These are phyloP conservation scores for Cheilosia grossa DNA, from an alignment of 2,888 invertebrate species.

Conservation along the genomic window DNA sequence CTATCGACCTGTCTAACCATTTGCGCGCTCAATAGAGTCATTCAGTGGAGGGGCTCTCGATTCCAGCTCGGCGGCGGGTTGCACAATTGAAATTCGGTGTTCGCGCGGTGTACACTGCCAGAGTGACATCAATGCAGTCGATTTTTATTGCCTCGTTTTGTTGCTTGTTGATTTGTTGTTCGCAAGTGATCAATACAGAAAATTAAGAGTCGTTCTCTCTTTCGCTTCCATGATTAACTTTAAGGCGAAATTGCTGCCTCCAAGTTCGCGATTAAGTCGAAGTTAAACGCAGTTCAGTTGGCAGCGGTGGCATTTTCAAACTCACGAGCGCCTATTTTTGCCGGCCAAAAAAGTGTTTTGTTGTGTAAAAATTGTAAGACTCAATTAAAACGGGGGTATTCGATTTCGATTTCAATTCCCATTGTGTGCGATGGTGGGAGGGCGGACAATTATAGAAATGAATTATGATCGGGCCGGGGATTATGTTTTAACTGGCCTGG, in stretches of 20 bases:
- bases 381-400: slow-evolving; percentile 52
- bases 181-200: slow-evolving; percentile 64
- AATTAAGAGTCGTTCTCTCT: slow-evolving; percentile 60
- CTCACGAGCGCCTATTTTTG: slow-evolving; percentile 31
- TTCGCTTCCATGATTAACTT: slow-evolving; percentile 49
- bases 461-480: slow-evolving; percentile 50
- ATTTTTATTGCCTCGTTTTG: slow-evolving; percentile 70
- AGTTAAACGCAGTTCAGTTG: slow-evolving; percentile 26
- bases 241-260: slow-evolving; percentile 51
- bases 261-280: slow-evolving; percentile 35
- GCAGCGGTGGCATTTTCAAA: slow-evolving; percentile 55
- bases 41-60: slow-evolving; percentile 48
- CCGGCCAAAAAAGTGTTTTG: slow-evolving; percentile 37
- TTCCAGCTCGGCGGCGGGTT: slow-evolving; percentile 34
- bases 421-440: slow-evolving; percentile 14
- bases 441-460: slow-evolving; percentile 62
- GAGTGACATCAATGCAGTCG: slow-evolving; percentile 71
- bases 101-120: slow-evolving; percentile 3
- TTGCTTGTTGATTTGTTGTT: slow-evolving; percentile 71
- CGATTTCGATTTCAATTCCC: slow-evolving; percentile 38
- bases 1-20: slow-evolving; percentile 18
- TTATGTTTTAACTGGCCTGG: slow-evolving; percentile 37
- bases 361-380: slow-evolving; percentile 62
- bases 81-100: slow-evolving; percentile 72
- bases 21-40: slow-evolving; percentile 65